Evolutionary conservation across 2,888 invertebrate species (phyloP), one percentile per base, ranked within the genome.

Genomic region (Dasypogon diadema): DNA sequence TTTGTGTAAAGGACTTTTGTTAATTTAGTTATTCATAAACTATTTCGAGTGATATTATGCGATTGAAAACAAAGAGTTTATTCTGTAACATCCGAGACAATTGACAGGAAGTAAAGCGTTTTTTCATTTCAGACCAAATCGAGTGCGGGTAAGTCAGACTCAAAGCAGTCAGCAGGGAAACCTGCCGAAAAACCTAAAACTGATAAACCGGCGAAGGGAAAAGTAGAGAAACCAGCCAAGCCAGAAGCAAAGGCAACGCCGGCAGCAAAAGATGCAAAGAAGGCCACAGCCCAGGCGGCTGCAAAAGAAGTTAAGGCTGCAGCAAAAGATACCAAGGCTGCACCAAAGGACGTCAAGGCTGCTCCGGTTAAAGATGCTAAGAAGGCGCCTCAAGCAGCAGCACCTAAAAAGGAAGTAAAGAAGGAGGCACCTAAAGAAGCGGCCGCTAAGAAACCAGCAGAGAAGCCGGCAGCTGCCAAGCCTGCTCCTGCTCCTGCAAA

Each of bases 321-420:
- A 42, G 48, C 46, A 16, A 77, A 77, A 54, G 75, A 65, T 18
- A 63, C 60, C 8, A 77, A 76, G 37, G 12, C 74, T 14, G 34
- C 48, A 51, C 30, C 82, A 34, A 84, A 84, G 77, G 85, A 84
- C 26, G 83, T 82, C 81, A 89, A 89, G 82, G 88, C 88, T 82
- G 87, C 87, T 6, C 63, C 78, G 34, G 75, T 80, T 80, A 88
- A 88, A 84, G 87, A 88, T 78, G 87, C 85, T 83, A 85, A 88
- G 81, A 88, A 88, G 82, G 87, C 87, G 82, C 86, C 86, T 81
- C 81, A 81, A 26, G 76, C 81, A 37, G 80, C 79, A 30, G 77
- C 80, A 56, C 14, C 77, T n/a, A 65, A 75, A 12, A 88, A 88
- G 84, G 87, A 87, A 78, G 87, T 85, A 83, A 85, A 88, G 81